These are phyloP conservation scores for Platyura marginata DNA, from an alignment of 1,140 invertebrate genomes.

Conservation along the genomic window DNA sequence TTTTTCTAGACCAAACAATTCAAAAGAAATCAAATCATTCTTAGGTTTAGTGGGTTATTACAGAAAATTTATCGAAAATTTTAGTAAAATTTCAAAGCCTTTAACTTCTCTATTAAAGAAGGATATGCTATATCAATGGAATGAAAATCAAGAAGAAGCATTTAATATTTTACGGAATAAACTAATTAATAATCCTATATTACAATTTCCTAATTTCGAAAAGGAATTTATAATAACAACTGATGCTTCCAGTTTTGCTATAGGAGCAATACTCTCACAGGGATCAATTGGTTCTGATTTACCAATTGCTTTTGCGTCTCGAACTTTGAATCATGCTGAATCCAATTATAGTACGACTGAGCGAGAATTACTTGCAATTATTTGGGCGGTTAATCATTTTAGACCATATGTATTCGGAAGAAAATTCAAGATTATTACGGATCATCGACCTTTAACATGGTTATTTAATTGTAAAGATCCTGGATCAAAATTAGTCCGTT, in stretches of 20 bases:
- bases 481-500: constrained; percentile 21
- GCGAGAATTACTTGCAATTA: constrained; percentile 20
- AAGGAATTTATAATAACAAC: constrained; percentile 11
- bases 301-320: constrained; percentile 20
- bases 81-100: constrained; percentile 16
- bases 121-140: constrained; percentile 13
- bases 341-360: constrained; percentile 23
- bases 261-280: constrained; percentile 17
- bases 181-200: constrained; percentile 14
- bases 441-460: constrained; percentile 29
- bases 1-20: constrained; percentile 20
- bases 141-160: constrained; percentile 5
- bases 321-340: constrained; percentile 23
- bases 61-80: constrained; percentile 21
- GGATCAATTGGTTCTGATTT: constrained; percentile 9
- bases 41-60: constrained; percentile 26
- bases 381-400: constrained; percentile 27
- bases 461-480: constrained; percentile 27
- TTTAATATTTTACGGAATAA: constrained; percentile 12
- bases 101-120: constrained; percentile 19
- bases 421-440: constrained; percentile 29
- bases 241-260: constrained; percentile 11
- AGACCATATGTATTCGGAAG: constrained; percentile 27
- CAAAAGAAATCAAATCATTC: constrained; percentile 23
- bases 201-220: constrained; percentile 18